Evolutionary conservation across 2,888 invertebrate genomes (phyloP).

Genomic region (Tolmerus cingulatus): DNA sequence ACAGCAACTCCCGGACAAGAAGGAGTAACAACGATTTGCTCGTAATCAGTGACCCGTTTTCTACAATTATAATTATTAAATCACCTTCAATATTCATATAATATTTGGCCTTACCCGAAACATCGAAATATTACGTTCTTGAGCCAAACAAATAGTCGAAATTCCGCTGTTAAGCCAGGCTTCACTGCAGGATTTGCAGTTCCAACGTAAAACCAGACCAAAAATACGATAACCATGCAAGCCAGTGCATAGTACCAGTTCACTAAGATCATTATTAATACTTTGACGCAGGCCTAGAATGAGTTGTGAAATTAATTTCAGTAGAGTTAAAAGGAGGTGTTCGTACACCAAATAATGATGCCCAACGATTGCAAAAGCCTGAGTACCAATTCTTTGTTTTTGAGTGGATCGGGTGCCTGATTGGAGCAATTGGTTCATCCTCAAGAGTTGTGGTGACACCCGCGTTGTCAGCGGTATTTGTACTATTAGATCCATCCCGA

Average conservation of each 20-base stretch:
- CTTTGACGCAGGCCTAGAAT: conserved; percentile 82
- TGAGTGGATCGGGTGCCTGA: conserved; percentile 78
- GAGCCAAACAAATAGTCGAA: conserved; percentile 81
- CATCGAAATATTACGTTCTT: conserved; percentile 75
- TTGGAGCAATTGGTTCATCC: conserved; percentile 66
- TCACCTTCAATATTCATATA: not conserved
- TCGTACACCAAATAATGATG: conserved; percentile 86
- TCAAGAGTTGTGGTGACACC: conserved; percentile 53
- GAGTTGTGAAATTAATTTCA: not conserved
- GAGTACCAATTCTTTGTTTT: conserved; percentile 97
- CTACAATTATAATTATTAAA: conserved; percentile 61
- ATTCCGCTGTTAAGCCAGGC: conserved; percentile 87
- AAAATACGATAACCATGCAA: conserved; percentile 80
- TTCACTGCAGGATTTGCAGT: conserved; percentile 95
- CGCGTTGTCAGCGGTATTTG: conserved; percentile 55
- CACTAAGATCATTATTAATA: conserved; percentile 90
- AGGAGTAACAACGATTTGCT: conserved; percentile 86
- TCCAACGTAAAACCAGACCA: conserved; percentile 94
- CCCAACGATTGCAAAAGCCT: conserved; percentile 91
- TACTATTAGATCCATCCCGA: conserved; percentile 52
- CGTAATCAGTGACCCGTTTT: conserved; percentile 80
- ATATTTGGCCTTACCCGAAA: conserved; percentile 71
- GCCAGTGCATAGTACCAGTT: conserved; percentile 92
- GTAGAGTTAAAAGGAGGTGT: conserved; percentile 24
- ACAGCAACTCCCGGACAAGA: conserved; percentile 81